Base-by-base conservation (phyloP, 2,888 invertebrate genomes). In the Argyra leucocephala region DNA sequence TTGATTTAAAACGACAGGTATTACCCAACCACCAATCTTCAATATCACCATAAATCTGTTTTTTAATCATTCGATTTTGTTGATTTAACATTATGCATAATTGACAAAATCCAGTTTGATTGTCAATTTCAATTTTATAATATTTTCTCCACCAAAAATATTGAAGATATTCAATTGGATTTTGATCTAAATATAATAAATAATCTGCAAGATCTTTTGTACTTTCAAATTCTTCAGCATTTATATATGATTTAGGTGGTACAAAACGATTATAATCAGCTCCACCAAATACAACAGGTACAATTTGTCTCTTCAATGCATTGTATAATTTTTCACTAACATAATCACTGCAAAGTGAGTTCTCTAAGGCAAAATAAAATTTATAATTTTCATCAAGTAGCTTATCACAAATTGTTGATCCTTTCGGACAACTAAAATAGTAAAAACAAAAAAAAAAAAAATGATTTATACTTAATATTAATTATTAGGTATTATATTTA, bases 261-360 rank as follows among this genome's bases (percentile, higher is more conserved):
- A 85, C 81, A 60, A 83, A 82, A 4, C 78, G 74, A 31, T 75
- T 77, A 73, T 88, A 87, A 73, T 88, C 84, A 57, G 83, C 84
- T n/a, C 86, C 87, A 1, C 88, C 87, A 79, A 85, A 86, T 9
- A 86, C 87, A 5, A 88, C 82, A 1, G 88, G 88, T 57, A 88
- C 76, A 15, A 87, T 80, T 69, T 83, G 67, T 3, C 73, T 74
- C 26, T 69, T 66, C 26, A 79, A 67, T 1, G 72, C 72, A 10
- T 69, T 71, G 58, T 71, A 79, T 1, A 79, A 70, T 74, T 88
- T 88, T 73, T 88, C 88, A 1, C 88, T 87, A 57, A 88, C 84
- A 74, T 88, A 88, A 74, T 88, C 88, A 62, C 80, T 76, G 76
- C 88, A 88, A 67, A 87, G 81, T 10, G 87, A 85, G 73, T 88